Base-by-base conservation (phyloP, 2,113 vertebrate genomes). In the Pao palembangensis region DNA sequence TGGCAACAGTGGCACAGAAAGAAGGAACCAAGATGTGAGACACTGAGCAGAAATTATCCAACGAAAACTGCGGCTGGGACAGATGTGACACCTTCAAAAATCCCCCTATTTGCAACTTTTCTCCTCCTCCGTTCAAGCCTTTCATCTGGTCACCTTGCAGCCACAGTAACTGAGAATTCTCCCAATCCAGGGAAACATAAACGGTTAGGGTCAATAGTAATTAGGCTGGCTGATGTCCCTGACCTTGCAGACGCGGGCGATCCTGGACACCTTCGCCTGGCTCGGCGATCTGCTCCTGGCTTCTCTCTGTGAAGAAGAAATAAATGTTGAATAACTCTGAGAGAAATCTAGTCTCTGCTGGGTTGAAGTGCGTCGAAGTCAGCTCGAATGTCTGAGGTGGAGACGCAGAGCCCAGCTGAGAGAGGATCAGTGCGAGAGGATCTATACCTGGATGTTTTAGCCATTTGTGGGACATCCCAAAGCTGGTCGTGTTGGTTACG, bases 251-350 rank as follows among this genome's bases (percentile, higher is more conserved):
- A n/a, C n/a, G n/a, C n/a, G n/a, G n/a, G n/a, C n/a, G n/a, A n/a
- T n/a, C n/a, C n/a, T n/a, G 66, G 95, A 93, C 67, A 98, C 93
- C 65, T 93, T 93, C 63, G 89, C 93, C 89, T 96, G 95, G 70
- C 91, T 89, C 1, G 94, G 93, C 84, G 0, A 90, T 88, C 52
- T 91, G 93, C 87, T 98, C 96, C 74, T 95, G 93, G 6, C 92
- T 92, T 0, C 87, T 91, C 52, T 94, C 91, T 52, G 96, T 96
- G 79, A 88, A 99, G 87, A 99, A 99, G 90, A 98, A 98, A 86
- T 99, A 99, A 79, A 99, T 92, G 88, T 99, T 99, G 91, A n/a
- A n/a, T n/a, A n/a, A n/a, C n/a, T n/a, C n/a, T n/a, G n/a, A 23
- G 21, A 23, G n/a, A n/a, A n/a, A n/a, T n/a, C n/a, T n/a, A n/a